phyloP scores from a whole-genome alignment of 2,797 vertebrate species.

The Intellagama lesueurii region DNA sequence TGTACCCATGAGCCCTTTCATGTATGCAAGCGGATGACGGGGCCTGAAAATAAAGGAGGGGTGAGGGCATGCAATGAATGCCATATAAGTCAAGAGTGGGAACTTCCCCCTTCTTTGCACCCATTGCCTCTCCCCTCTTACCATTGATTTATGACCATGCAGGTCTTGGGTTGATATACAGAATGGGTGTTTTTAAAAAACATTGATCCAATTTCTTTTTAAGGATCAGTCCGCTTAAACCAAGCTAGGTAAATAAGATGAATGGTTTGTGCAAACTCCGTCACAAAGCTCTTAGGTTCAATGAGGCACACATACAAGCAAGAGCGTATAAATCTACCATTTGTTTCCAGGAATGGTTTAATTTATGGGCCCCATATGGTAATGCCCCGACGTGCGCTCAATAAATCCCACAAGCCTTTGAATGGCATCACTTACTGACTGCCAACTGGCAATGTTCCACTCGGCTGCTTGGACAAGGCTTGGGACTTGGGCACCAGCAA shows the following conservation, averaged over 20 bases:
- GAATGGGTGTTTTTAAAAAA: constrained; percentile 19
- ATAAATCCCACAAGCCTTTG: constrained; percentile 49
- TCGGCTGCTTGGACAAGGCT: neutral
- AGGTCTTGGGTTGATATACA: fast-evolving
- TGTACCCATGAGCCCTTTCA: neutral
- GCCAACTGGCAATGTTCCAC: constrained; percentile 49
- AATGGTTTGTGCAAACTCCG: constrained; percentile 25
- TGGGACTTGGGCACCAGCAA: neutral
- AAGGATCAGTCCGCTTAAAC: constrained; percentile 37
- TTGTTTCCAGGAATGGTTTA: constrained; percentile 70
- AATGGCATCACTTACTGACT: constrained; percentile 56
- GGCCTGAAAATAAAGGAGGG: neutral
- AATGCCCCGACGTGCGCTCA: constrained; percentile 38
- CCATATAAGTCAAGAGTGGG: neutral
- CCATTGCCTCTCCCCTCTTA: neutral
- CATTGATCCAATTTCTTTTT: neutral
- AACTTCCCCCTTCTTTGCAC: fast-evolving
- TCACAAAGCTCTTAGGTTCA: constrained; percentile 56
- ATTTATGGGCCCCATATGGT: constrained; percentile 79
- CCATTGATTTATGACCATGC: fast-evolving
- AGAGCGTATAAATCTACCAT: constrained; percentile 56
- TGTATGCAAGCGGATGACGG: neutral
- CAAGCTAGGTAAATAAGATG: constrained; percentile 21
- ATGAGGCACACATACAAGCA: constrained; percentile 40
- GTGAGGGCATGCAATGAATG: neutral